These are phyloP conservation scores for Cheilosia soror DNA, from an alignment of 2,888 invertebrate species.

Conservation along the genomic window DNA sequence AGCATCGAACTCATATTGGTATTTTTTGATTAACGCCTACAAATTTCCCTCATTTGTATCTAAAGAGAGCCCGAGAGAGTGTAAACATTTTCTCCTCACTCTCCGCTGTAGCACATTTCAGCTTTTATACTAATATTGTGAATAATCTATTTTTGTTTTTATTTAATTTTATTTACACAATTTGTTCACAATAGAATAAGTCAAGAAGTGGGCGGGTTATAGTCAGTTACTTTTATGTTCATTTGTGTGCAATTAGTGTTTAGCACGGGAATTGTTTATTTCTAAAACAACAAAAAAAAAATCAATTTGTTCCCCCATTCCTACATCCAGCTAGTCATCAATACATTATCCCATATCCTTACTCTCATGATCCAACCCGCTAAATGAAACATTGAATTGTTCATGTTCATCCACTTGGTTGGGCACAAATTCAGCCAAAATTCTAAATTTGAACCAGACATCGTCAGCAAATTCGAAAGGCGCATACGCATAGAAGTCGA, in stretches of 20 bases:
- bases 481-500: slow-evolving; percentile 12
- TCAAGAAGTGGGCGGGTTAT: neutral
- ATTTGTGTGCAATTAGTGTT: slow-evolving; percentile 30
- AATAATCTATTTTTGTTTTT: slow-evolving; percentile 27
- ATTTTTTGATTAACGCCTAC: slow-evolving; percentile 83
- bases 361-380: slow-evolving; percentile 48
- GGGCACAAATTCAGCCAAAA: slow-evolving; percentile 72
- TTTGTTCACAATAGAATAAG: slow-evolving; percentile 17
- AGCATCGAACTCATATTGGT: slow-evolving; percentile 84
- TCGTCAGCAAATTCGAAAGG: neutral
- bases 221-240: slow-evolving; percentile 45
- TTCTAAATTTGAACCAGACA: slow-evolving; percentile 32
- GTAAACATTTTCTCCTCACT: slow-evolving; percentile 56
- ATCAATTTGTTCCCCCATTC: slow-evolving; percentile 27
- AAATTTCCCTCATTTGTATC: slow-evolving; percentile 76
- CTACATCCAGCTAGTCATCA: slow-evolving; percentile 19
- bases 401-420: slow-evolving; percentile 54
- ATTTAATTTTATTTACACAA: slow-evolving; percentile 26
- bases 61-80: slow-evolving; percentile 70
- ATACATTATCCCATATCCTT: slow-evolving; percentile 21
- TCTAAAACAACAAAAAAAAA: neutral
- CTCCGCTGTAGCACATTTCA: slow-evolving; percentile 75
- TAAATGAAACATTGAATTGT: slow-evolving; percentile 28
- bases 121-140: slow-evolving; percentile 67
- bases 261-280: slow-evolving; percentile 23